Base-by-base conservation (phyloP, 1,140 invertebrate genomes). In the Oryzaephilus surinamensis region DNA sequence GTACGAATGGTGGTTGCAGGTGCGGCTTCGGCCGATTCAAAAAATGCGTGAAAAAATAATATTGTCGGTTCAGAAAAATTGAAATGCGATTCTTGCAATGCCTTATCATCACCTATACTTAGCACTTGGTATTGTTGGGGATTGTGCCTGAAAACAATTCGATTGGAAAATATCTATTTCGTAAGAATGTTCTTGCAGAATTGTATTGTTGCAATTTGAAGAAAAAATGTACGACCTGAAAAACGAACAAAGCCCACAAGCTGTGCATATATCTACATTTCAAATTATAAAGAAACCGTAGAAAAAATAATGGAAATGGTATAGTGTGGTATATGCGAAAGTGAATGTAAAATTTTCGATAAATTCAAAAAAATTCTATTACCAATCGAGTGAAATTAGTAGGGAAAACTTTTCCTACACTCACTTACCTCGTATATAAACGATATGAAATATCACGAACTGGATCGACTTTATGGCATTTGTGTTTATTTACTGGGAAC, bases 11-110 rank as follows among this genome's bases (percentile, higher is more conserved):
- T 50, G 10, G 62, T 52, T 0, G 58, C 64, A 43, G 67, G 67
- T 6, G 62, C 61, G 7, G 64, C 61, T 10, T 63, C 58, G 0
- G 65, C 58, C 4, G 61, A 64, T 51, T 74, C 71, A 51, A 74
- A 67, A 50, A 72, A 74, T 6, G 70, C 71, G 45, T 71, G 69
- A 52, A 72, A 72, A 43, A 64, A 67, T 2, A 74, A 43, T 0
- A 73, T 58, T 0, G 70, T 72, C 0, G 58, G 63, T 35, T 65
- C 59, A n/a, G 65, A 57, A 50, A 71, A 70, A 56, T 72, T 63
- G 6, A 73, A 67, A 54, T 66, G 56, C 0, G 71, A 73, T 3
- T 65, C 58, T 43, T 61, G 55, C 12, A 73, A 53, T 3, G 57
- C 50, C 43, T 63, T 61, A 40, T 73, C 70, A 43, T 72, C 69